These are phyloP conservation scores for Oncorhynchus nerka DNA, from an alignment of 2,113 vertebrate species.

Conservation along the genomic window DNA sequence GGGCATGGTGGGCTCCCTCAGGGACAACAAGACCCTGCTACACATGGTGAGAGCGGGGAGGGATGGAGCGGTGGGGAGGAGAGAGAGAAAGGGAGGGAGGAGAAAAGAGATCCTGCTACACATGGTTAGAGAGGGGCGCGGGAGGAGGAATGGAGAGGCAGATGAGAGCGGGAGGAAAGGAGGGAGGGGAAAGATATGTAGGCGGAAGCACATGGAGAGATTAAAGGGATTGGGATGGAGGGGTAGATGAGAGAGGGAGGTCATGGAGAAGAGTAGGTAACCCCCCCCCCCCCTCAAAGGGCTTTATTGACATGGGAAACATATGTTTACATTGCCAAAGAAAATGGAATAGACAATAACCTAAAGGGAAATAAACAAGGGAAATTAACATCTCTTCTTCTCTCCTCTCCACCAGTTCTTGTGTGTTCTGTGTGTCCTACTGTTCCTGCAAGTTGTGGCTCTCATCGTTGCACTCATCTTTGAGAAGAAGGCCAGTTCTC, in stretches of 20 bases:
- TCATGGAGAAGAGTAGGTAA: not conserved
- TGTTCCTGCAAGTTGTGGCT: conserved; percentile 77
- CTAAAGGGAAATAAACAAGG: no score
- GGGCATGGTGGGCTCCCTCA: conserved; percentile 85
- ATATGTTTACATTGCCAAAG: no score
- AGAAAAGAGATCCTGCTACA: conserved; percentile 73
- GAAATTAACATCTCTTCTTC: not conserved
- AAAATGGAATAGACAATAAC: no score
- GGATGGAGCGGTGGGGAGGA: not conserved
- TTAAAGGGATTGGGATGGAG: no score
- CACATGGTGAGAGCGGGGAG: conserved; percentile 73
- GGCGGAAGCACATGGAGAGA: no score
- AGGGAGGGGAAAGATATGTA: not conserved
- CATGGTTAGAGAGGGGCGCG: conserved; percentile 67
- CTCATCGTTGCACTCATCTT: conserved; percentile 80
- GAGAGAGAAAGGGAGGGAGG: not conserved
- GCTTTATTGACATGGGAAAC: no score
- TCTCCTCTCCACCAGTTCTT: conserved; percentile 76
- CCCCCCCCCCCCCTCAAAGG: no score
- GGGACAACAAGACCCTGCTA: conserved; percentile 84
- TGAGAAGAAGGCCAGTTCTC: conserved; percentile 77
- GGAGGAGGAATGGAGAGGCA: not conserved
- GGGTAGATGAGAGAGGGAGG: no score
- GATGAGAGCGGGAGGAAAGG: not conserved
- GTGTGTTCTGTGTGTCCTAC: conserved; percentile 81